These are phyloP conservation scores for Progne subis DNA, from an alignment of 2,113 vertebrate genomes.

Conservation along the genomic window DNA sequence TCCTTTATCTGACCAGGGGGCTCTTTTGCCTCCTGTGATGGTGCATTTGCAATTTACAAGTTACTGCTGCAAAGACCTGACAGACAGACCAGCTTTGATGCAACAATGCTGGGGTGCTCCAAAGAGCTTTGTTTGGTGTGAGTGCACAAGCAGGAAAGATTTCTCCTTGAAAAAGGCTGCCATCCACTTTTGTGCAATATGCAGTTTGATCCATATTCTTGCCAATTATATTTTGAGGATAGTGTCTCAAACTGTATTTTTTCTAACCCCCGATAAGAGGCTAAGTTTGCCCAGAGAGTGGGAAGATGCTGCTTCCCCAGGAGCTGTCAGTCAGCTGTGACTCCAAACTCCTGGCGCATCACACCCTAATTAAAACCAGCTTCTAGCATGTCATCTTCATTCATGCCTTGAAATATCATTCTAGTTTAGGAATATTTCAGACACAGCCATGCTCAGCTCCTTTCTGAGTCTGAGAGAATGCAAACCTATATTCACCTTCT, in stretches of 20 bases:
- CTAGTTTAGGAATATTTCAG: neutral
- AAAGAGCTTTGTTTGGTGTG: neutral
- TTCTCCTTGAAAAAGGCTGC: neutral
- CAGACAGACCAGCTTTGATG: no score
- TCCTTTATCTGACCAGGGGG: neutral
- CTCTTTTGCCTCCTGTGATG: neutral
- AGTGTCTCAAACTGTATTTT: neutral
- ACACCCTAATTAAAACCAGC: neutral
- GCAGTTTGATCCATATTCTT: neutral
- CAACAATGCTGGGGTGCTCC: accelerated
- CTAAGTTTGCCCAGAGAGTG: neutral
- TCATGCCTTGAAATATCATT: neutral
- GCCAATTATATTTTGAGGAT: neutral
- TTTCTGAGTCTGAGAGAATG: neutral
- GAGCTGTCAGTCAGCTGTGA: neutral
- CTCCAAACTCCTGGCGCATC: neutral
- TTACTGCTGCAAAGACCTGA: neutral
- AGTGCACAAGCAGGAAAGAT: neutral
- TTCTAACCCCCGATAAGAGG: neutral
- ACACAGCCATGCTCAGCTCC: neutral
- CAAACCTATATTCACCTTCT: neutral
- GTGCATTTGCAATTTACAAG: neutral
- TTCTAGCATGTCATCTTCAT: neutral
- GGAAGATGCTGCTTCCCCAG: neutral
- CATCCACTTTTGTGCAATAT: neutral